Conservation (phyloP, 2,888 invertebrate species). For the Pollenia angustigena region DNA sequence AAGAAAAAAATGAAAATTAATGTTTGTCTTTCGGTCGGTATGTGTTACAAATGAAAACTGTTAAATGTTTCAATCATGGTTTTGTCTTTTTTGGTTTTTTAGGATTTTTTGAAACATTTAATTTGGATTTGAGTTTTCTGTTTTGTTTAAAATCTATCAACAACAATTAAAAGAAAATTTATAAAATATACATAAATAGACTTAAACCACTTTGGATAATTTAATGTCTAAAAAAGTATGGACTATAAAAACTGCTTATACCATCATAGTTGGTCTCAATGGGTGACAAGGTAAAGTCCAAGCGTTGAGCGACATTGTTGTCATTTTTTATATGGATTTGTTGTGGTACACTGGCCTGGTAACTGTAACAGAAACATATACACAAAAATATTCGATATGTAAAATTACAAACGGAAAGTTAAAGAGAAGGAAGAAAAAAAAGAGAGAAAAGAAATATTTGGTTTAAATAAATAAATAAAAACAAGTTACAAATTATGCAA, state of each 20-base stretch:
- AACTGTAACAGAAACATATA: conserved; percentile 83
- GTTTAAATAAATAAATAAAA: conserved; percentile 45
- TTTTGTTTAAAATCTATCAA: conserved; percentile 60
- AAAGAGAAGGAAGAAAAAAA: conserved; percentile 51
- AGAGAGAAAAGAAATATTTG: conserved; percentile 34
- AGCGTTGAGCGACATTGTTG: conserved; percentile 80
- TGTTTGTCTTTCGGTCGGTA: background rate
- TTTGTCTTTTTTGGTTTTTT: background rate
- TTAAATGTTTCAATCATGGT: conserved; percentile 20
- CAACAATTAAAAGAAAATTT: conserved; percentile 69
- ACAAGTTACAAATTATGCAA: conserved; percentile 63
- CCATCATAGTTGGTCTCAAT: conserved; percentile 82
- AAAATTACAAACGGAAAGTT: conserved; percentile 34
- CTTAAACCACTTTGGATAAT: conserved; percentile 69
- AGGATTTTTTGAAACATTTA: conserved; percentile 35
- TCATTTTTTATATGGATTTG: conserved; percentile 83
- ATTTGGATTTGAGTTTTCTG: conserved; percentile 11
- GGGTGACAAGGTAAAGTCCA: conserved; percentile 83
- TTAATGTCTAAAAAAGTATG: conserved; percentile 82
- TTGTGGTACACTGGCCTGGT: conserved; percentile 84
- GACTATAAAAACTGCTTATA: conserved; percentile 83
- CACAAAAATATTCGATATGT: background rate
- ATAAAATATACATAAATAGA: conserved; percentile 62
- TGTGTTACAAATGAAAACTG: too few relatives aligned
- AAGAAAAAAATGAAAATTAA: conserved; percentile 18